These are phyloP conservation scores for Pelecanoides urinatrix DNA, from an alignment of 2,113 vertebrate species.

Conservation along the genomic window DNA sequence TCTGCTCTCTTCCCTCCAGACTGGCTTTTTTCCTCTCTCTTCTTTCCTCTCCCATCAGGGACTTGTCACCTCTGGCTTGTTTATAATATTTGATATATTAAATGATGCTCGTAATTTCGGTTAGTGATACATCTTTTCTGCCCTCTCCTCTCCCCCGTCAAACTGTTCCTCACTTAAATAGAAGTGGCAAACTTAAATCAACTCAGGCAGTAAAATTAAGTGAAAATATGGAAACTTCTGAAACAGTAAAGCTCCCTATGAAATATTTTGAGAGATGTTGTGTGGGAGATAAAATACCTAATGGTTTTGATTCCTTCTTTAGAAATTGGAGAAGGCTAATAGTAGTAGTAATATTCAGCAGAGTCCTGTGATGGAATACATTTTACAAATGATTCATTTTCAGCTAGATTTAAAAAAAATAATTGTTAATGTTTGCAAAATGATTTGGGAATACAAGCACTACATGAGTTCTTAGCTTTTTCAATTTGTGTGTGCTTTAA, in stretches of 20 bases:
- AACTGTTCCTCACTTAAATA: neutral
- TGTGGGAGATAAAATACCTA: neutral
- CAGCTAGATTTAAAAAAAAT: neutral
- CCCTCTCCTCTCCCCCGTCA: neutral
- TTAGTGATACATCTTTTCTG: neutral
- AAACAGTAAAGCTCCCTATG: neutral
- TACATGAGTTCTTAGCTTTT: neutral
- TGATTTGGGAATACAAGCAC: conserved; percentile 10
- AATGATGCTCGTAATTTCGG: neutral
- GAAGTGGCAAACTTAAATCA: neutral
- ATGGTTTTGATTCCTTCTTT: neutral
- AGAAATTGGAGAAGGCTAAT: neutral
- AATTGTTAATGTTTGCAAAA: neutral
- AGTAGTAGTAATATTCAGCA: neutral
- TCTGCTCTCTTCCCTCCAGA: neutral
- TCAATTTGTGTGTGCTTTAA: neutral
- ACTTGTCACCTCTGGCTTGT: neutral
- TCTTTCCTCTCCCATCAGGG: neutral
- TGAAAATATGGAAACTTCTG: neutral
- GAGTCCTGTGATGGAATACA: neutral
- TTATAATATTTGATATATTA: neutral
- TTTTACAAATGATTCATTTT: neutral
- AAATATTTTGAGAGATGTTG: neutral
- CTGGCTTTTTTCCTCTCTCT: fast-evolving
- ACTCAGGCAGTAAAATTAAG: neutral